These are phyloP conservation scores for Emberiza fucata DNA, from an alignment of 2,113 vertebrate species.

Conservation along the genomic window DNA sequence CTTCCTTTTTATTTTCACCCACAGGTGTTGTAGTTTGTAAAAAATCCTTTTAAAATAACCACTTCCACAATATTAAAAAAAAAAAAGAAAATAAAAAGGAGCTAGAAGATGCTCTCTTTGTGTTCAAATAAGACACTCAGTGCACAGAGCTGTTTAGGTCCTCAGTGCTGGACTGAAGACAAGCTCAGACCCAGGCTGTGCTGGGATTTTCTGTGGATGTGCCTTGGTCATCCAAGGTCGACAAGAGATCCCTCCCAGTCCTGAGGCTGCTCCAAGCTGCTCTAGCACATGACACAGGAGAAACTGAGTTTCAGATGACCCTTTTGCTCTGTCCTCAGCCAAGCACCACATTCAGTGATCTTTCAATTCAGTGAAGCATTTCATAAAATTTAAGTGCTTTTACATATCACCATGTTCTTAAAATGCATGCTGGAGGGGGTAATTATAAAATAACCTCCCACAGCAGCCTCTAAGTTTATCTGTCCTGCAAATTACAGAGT, in stretches of 20 bases:
- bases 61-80: neutral
- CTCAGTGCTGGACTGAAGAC: neutral
- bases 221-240: neutral
- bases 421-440: neutral
- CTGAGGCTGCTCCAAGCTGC: neutral
- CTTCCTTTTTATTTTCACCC: neutral
- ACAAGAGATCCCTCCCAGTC: neutral
- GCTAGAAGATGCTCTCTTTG: accelerated
- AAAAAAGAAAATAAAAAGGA: accelerated
- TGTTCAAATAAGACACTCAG: neutral
- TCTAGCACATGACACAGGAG: neutral
- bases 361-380: neutral
- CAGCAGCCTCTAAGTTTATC: neutral
- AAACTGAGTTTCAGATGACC: neutral
- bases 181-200: neutral
- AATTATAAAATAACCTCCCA: neutral
- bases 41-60: neutral
- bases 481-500: neutral
- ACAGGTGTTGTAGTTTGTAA: neutral
- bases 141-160: neutral
- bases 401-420: neutral
- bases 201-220: neutral
- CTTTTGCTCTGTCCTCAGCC: neutral
- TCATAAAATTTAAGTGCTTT: neutral
- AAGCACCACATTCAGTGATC: accelerated